phyloP scores from a whole-genome alignment of 2,888 invertebrate species.

The Amorpha juglandis region DNA sequence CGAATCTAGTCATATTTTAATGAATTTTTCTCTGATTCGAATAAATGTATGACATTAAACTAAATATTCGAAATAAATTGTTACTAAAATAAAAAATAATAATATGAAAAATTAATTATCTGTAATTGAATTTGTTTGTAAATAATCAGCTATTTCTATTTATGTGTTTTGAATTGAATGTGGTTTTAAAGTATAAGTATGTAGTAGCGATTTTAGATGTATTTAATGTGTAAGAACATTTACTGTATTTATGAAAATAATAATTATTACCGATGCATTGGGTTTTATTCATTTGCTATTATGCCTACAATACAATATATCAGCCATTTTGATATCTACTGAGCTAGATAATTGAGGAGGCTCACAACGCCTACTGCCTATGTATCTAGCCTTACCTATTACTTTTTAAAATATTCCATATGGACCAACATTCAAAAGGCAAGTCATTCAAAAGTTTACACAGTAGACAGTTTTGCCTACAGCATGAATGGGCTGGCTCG shows the following conservation, averaged over 20 bases:
- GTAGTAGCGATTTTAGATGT: conserved; percentile 6
- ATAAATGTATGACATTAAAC: neutral
- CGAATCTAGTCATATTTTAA: neutral
- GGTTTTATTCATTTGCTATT: conserved; percentile 47
- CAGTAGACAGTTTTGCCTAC: too few species aligned
- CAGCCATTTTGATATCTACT: too few species aligned
- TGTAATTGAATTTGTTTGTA: conserved; percentile 5
- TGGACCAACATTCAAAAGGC: too few species aligned
- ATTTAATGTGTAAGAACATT: conserved; percentile 33
- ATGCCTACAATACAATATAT: too few species aligned
- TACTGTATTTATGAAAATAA: conserved; percentile 48
- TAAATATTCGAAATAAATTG: neutral
- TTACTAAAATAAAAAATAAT: neutral
- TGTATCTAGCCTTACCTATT: too few species aligned
- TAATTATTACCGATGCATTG: conserved; percentile 50
- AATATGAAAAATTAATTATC: neutral
- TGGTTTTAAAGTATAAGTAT: conserved; percentile 33
- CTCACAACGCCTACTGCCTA: too few species aligned
- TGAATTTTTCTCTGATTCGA: neutral
- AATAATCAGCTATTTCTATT: conserved; percentile 33
- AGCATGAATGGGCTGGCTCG: too few species aligned
- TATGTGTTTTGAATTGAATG: conserved; percentile 34
- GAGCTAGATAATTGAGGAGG: too few species aligned
- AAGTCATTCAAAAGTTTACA: too few species aligned
- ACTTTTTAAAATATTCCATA: too few species aligned